Evolutionary conservation across 1,140 invertebrate species (phyloP), one percentile per base, ranked within the genome.

Genomic region (Sitophilus oryzae): DNA sequence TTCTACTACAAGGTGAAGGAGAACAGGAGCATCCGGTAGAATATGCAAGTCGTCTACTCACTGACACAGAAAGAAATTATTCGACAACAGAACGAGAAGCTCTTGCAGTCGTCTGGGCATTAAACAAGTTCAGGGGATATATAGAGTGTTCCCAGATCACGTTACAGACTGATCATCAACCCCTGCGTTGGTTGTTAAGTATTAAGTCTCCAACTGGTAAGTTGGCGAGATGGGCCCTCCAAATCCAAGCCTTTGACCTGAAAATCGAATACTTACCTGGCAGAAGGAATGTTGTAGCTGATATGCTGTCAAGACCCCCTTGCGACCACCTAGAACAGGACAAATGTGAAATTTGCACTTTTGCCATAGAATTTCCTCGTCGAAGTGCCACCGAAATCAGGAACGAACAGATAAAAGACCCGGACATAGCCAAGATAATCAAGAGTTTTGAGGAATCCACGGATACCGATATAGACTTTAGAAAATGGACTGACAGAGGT

Each of bases 11-110:
- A 69, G 64, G 58, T 46, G 54, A 68, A 56, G 64, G 64, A 21
- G 42, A 41, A 11, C 54, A 70, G 54, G 69, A 73, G 54, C 61
- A 60, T 9, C 71, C 71, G 1, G 65, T 79, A 8, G 72, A 70
- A n/a, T 79, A 76, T 56, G 71, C 71, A 3, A 70, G 70, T 23
- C 43, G 72, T n/a, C 48, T 56, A 2, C 45, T 76, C 2, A 36
- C 38, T 9, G 30, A 34, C 10, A 47, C 62, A n/a, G 74, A 78
- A 63, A 49, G 23, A 25, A 71, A 73, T 30, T 76, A 73, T 30
- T 52, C 43, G 0, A 67, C 64, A 6, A 69, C 66, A 1, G 72
- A 77, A 36, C 15, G 41, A 62, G 47, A 52, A 76, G 10, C 72
- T 71, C 1, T 77, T n/a, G 73, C 71, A 1, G 59, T 76, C 3